These are phyloP conservation scores for Chymomyza fuscimana DNA, from an alignment of 2,888 invertebrate genomes.

Conservation along the genomic window DNA sequence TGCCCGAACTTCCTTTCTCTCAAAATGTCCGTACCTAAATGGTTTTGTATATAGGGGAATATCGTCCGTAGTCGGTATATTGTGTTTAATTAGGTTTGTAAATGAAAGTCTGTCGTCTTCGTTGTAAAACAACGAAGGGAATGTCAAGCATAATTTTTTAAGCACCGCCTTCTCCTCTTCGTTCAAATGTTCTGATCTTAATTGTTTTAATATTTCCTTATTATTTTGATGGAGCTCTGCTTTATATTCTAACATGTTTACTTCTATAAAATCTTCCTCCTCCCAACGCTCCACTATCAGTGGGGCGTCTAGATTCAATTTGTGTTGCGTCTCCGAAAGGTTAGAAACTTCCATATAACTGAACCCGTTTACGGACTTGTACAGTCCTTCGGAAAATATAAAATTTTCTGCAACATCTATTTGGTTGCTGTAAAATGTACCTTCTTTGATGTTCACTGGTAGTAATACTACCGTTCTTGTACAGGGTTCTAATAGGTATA, in stretches of 20 bases:
- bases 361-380: not conserved
- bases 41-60: not conserved
- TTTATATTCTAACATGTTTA: not conserved
- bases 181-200: too few relatives aligned
- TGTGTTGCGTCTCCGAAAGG: not conserved
- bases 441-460: not conserved
- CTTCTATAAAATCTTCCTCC: not conserved
- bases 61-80: not conserved
- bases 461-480: not conserved
- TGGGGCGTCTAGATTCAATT: not conserved
- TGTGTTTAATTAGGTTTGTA: too few relatives aligned
- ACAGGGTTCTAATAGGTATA: not conserved
- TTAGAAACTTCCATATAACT: not conserved
- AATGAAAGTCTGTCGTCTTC: too few relatives aligned
- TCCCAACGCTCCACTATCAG: not conserved
- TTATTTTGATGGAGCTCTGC: too few relatives aligned
- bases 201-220: too few relatives aligned
- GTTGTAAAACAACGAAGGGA: too few relatives aligned
- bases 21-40: not conserved
- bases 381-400: not conserved
- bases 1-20: not conserved
- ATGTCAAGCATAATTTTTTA: too few relatives aligned
- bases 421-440: not conserved
- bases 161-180: too few relatives aligned
- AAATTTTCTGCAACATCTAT: not conserved